These are phyloP conservation scores for Turdus rufiventris DNA, from an alignment of 2,113 vertebrate genomes.

Conservation along the genomic window DNA sequence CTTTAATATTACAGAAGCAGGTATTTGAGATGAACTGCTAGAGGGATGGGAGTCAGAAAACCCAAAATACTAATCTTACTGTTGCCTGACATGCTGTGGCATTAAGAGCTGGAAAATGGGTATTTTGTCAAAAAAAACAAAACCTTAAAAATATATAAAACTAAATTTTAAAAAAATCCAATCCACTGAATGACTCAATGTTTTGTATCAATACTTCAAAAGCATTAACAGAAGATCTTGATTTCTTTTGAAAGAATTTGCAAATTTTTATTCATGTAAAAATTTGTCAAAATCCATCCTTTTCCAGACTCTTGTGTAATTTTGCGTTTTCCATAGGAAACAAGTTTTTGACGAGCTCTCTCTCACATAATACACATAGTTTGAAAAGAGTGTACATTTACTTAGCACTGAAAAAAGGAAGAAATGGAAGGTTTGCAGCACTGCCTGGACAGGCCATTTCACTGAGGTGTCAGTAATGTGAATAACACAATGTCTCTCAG, in stretches of 20 bases:
- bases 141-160: background rate
- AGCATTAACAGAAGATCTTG: background rate
- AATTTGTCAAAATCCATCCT: background rate
- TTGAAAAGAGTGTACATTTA: background rate
- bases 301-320: background rate
- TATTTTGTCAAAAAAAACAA: background rate
- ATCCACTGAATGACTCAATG: fast-evolving
- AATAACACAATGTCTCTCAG: background rate
- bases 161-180: fast-evolving
- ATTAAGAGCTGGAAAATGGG: background rate
- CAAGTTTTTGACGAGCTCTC: background rate
- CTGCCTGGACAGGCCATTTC: background rate
- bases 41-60: background rate
- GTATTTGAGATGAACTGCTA: background rate
- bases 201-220: background rate
- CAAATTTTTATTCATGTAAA: background rate
- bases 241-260: background rate
- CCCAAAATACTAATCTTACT: background rate
- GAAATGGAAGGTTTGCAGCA: background rate
- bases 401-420: background rate
- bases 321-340: background rate
- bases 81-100: background rate
- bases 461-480: background rate
- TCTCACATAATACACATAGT: fast-evolving
- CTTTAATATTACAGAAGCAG: background rate